Conservation (phyloP, 2,888 invertebrate species). For the Apodemia hepburni region DNA sequence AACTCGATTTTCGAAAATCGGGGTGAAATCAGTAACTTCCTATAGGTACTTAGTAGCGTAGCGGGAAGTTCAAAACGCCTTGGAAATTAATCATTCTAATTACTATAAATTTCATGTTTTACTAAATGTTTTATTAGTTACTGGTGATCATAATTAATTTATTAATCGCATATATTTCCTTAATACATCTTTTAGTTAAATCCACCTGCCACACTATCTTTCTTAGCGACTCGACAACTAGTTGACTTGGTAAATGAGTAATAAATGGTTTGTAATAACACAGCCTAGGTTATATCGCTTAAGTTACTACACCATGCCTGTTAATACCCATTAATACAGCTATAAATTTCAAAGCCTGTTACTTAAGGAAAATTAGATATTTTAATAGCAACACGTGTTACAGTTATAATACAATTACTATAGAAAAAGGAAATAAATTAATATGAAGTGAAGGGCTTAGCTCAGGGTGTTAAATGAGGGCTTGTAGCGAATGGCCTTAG, state of each 20-base stretch:
- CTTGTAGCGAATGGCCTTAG: not conserved
- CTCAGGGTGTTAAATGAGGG: not conserved
- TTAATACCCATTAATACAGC: slow-evolving; percentile 5
- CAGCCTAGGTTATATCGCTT: not conserved
- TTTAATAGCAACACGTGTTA: not conserved
- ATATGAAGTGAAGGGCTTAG: not conserved
- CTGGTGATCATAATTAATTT: not conserved
- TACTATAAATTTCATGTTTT: too few relatives aligned
- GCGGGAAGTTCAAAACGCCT: too few relatives aligned
- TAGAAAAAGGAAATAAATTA: not conserved
- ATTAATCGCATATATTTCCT: not conserved
- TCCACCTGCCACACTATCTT: not conserved
- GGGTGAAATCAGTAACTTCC: too few relatives aligned
- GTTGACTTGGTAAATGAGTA: slow-evolving; percentile 6
- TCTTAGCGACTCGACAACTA: not conserved
- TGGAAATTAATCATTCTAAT: too few relatives aligned
- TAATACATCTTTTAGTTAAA: not conserved
- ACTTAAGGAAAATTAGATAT: not conserved
- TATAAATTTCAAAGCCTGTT: not conserved
- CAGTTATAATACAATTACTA: not conserved
- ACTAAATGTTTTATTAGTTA: too few relatives aligned
- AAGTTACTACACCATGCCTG: not conserved
- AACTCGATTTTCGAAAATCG: too few relatives aligned
- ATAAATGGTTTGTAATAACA: slow-evolving; percentile 12
- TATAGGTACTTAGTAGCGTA: too few relatives aligned